These are phyloP conservation scores for Diplosoma virens DNA, from an alignment of 23 tunicate genomes.

Conservation along the genomic window DNA sequence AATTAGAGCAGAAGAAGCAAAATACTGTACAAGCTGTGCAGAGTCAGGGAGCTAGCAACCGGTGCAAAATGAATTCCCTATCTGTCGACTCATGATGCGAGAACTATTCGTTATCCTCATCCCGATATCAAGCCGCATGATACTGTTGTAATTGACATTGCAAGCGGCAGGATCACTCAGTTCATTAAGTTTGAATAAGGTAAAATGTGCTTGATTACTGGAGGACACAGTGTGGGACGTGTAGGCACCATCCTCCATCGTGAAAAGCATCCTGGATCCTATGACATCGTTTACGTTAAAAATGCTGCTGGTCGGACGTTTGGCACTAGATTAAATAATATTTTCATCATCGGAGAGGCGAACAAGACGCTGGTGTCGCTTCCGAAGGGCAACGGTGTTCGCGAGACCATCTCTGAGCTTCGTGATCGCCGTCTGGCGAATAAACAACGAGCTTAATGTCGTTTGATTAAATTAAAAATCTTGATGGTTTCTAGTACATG, in stretches of 20 bases:
- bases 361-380: constrained; percentile 92
- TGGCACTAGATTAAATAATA: constrained; percentile 88
- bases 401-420: constrained; percentile 88
- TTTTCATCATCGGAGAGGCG: constrained; percentile 93
- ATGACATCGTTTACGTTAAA: constrained; percentile 90
- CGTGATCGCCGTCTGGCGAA: constrained; percentile 76
- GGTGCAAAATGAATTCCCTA: constrained; percentile 88
- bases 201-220: constrained; percentile 95
- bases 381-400: constrained; percentile 92
- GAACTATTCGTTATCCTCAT: constrained; percentile 96
- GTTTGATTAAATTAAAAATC: no score
- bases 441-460: constrained; percentile 15
- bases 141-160: constrained; percentile 83
- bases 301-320: constrained; percentile 80
- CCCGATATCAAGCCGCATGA: constrained; percentile 93
- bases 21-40: constrained; percentile 93
- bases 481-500: no score
- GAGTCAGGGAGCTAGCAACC: constrained; percentile 80
- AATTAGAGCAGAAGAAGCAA: constrained; percentile 84
- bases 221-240: constrained; percentile 97
- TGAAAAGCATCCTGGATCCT: constrained; percentile 94
- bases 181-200: constrained; percentile 83
- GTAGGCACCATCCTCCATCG: constrained; percentile 86
- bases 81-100: constrained; percentile 92
- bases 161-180: constrained; percentile 71